phyloP scores from a whole-genome alignment of 2,113 vertebrate genomes.

The Leuciscus idus region DNA sequence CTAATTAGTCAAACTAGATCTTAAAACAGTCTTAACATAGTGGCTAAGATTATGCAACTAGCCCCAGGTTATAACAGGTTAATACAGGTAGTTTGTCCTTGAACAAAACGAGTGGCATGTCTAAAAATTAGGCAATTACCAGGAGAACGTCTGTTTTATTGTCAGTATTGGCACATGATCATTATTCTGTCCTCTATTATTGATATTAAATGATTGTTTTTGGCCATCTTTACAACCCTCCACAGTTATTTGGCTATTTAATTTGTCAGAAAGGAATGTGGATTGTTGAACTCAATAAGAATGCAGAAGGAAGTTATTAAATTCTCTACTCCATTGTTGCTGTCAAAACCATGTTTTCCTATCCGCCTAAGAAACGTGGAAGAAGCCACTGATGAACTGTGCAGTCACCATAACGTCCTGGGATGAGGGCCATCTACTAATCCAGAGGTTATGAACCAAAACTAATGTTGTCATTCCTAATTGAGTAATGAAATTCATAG shows the following conservation, averaged over 20 bases:
- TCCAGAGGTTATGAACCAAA: slow-evolving; percentile 34
- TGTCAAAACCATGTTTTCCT: slow-evolving; percentile 10
- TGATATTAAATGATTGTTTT: background rate
- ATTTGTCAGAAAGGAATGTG: background rate
- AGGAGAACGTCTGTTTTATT: background rate
- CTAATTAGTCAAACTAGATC: too few relatives aligned
- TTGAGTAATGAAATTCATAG: slow-evolving; percentile 16
- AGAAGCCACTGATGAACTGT: slow-evolving; percentile 18
- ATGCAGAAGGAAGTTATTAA: slow-evolving; percentile 22
- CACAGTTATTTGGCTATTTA: background rate
- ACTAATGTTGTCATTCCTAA: slow-evolving; percentile 29
- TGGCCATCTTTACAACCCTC: background rate
- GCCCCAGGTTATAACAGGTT: too few relatives aligned
- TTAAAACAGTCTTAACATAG: too few relatives aligned
- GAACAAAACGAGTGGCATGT: background rate
- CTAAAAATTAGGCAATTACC: background rate
- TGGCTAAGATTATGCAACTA: too few relatives aligned
- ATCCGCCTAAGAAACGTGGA: background rate
- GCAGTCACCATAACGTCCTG: slow-evolving; percentile 1
- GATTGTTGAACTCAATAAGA: background rate
- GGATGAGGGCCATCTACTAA: slow-evolving; percentile 33
- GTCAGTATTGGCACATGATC: background rate
- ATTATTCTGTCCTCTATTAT: slow-evolving; percentile 1
- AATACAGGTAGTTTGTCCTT: background rate
- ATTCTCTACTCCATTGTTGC: slow-evolving; percentile 1